Evolutionary conservation across 2,113 vertebrate species (phyloP), one percentile per base, ranked within the genome.

Genomic region (Morone chrysops): DNA sequence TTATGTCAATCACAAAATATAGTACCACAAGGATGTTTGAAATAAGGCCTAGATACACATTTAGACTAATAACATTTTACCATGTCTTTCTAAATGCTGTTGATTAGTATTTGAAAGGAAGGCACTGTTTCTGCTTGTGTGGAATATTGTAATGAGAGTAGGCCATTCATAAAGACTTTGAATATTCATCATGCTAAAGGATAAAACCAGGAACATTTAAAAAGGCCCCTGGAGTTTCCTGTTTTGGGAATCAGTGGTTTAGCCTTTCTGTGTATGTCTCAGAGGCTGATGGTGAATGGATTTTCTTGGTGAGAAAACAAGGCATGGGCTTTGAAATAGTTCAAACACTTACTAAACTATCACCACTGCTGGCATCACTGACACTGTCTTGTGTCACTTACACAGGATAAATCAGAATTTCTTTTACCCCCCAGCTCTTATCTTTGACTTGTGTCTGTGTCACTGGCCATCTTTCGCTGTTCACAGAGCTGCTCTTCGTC

Each of bases 401-500:
- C 17, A 47, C 57, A 45, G 45, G 25, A 82, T 66, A 70, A 77
- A 47, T 81, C 59, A 45, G 43, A 62, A 70, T 69, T 53, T 47
- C 60, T 48, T 40, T 54, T n/a, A n/a, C 47, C 51, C 11, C 45
- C 47, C 48, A 41, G 62, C 18, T 78, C 81, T 88, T 86, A 86
- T 90, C 85, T 78, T 43, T 72, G 50, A 63, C 60, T 51, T 60
- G 69, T 16, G 74, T 76, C 66, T 83, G 43, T 75, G 70, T 84
- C 82, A 67, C 67, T 70, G 53, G 17, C 31, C 60, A 40, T 76
- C 56, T 73, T 41, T 62, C 3, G 1, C 36, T 12, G 22, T 67
- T 76, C 69, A 72, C 50, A 76, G 72, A 71, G 63, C 78, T 84
- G 85, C 47, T 83, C 67, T 87, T 89, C 89, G 85, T 89, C 78